Evolutionary conservation across 2,888 invertebrate species (phyloP).

Genomic region (Brachyopa scutellaris): DNA sequence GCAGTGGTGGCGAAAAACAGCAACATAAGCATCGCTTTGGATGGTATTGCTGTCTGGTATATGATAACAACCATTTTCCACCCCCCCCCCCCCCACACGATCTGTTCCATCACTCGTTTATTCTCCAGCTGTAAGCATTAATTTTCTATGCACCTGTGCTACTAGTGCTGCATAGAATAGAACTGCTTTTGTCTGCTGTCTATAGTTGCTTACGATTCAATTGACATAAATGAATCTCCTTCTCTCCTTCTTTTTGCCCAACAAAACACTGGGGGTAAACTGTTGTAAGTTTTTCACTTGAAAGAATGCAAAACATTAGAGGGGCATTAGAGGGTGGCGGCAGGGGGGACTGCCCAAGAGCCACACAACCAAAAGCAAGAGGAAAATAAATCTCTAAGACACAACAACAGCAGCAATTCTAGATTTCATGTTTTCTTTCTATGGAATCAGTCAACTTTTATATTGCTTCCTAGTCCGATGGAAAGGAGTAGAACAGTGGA

Average conservation of each 20-base stretch:
- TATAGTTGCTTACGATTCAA: conserved; percentile 59
- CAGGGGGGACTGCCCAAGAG: too few relatives aligned
- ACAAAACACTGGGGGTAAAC: too few relatives aligned
- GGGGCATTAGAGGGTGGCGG: not conserved
- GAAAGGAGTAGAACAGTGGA: conserved; percentile 3
- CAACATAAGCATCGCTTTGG: conserved; percentile 34
- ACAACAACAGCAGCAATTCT: conserved; percentile 33
- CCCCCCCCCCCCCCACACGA: too few relatives aligned
- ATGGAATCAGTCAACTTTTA: conserved; percentile 63
- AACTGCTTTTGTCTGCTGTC: conserved; percentile 40
- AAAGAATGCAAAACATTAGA: conserved; percentile 52
- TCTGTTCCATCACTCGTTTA: conserved; percentile 14
- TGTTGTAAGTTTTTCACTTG: conserved; percentile 50
- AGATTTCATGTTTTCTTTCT: conserved; percentile 58
- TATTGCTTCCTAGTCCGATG: conserved; percentile 26
- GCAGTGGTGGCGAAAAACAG: conserved; percentile 24
- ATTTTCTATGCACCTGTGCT: conserved; percentile 66
- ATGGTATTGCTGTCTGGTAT: conserved; percentile 43
- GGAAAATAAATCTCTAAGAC: conserved; percentile 25
- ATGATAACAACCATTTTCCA: conserved; percentile 57
- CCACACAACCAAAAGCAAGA: too few relatives aligned
- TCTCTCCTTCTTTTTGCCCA: not conserved
- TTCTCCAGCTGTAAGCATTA: conserved; percentile 52
- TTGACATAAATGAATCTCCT: conserved; percentile 60
- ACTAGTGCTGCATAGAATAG: conserved; percentile 13